Conservation (phyloP, 2,888 invertebrate genomes). For the Euclidia mi region DNA sequence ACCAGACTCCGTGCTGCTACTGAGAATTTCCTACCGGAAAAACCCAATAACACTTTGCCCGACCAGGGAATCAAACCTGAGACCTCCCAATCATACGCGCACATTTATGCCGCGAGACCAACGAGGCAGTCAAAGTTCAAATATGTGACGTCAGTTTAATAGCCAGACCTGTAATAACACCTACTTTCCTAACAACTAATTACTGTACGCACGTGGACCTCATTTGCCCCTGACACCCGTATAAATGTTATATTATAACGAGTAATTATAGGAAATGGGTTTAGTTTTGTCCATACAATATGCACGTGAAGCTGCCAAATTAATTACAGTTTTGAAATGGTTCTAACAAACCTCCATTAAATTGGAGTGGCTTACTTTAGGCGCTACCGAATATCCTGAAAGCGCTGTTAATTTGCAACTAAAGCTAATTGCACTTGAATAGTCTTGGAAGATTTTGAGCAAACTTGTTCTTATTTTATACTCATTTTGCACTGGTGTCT, state of each 20-base stretch:
- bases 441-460: too few relatives aligned
- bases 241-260: slow-evolving; percentile 8
- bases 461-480: too few relatives aligned
- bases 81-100: too few relatives aligned
- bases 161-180: slow-evolving; percentile 4
- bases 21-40: too few relatives aligned
- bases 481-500: too few relatives aligned
- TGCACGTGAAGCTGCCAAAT: slow-evolving; percentile 11
- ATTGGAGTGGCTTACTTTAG: slow-evolving; percentile 5
- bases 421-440: neutral
- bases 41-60: too few relatives aligned
- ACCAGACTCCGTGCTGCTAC: too few relatives aligned
- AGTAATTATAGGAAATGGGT: slow-evolving; percentile 15
- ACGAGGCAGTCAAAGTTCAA: too few relatives aligned
- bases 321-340: slow-evolving; percentile 15
- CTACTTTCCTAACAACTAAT: slow-evolving; percentile 12
- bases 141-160: neutral
- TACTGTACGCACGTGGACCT: neutral
- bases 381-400: neutral
- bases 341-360: slow-evolving; percentile 7
- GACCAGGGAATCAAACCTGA: too few relatives aligned
- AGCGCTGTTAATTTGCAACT: neutral
- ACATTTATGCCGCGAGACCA: too few relatives aligned
- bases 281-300: slow-evolving; percentile 13
- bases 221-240: neutral